Base-by-base conservation (phyloP, 2,888 invertebrate genomes). In the Scaptodrosophila latifasciaeformis region DNA sequence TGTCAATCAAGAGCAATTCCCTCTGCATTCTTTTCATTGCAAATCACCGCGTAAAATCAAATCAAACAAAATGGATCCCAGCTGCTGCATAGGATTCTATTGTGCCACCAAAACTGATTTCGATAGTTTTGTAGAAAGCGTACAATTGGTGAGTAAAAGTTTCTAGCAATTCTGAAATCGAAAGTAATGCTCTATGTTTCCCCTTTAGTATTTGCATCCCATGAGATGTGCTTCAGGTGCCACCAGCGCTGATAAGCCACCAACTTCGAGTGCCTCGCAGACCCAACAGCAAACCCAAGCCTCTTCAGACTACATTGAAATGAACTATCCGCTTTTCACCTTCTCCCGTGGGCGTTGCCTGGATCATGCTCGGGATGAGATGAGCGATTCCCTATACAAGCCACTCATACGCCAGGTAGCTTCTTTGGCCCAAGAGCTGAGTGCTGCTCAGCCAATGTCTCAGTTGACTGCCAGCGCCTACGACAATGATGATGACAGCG, bases 71-170 rank as follows among this genome's bases (percentile, higher is more conserved):
- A 94, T 96, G 92, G 96, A 96, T 87, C 96, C 96, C 9, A 95
- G 95, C 65, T 96, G 96, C 85, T 95, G 96, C 76, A 91, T 96
- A 58, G 96, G 96, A 12, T 96, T 96, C 86, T 96, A 96, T 86
- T 92, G 95, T 78, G 89, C 90, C 52, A 91, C 92, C 53, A 90
- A 90, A 86, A 88, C 89, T 59, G 93, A 95, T 70, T 94, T 96
- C 85, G 90, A 92, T 70, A 91, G 90, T 67, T 93, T 93, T 85
- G 87, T 92, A 29, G 91, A 91, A 84, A 89, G 90, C 62, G 91
- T 92, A 48, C 90, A 91, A 81, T 88, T 91, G 81, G 90, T 90
- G 84, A 67, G 67, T 24, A 2, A 9, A 1, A 7, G 12, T 9
- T 5, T 10, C n/a, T n/a, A n/a, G n/a, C n/a, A n/a, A n/a, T n/a